These are phyloP conservation scores for Tylochromis polylepis DNA, from an alignment of 2,113 vertebrate species.

Conservation along the genomic window DNA sequence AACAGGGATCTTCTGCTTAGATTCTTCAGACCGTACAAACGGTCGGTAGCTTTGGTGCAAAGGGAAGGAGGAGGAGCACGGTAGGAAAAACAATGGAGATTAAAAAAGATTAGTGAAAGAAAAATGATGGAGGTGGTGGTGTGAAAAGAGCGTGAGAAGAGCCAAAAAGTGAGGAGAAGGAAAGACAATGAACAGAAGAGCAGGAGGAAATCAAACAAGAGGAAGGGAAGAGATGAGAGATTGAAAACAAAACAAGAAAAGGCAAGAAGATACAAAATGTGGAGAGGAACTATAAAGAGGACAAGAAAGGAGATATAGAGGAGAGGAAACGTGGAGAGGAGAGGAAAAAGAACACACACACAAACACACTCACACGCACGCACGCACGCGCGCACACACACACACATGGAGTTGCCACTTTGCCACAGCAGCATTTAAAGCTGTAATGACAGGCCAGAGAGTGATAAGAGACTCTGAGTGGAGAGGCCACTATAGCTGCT, in stretches of 20 bases:
- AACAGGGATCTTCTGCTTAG: too few relatives aligned
- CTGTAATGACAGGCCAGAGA: slow-evolving; percentile 83
- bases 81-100: neutral
- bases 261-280: neutral
- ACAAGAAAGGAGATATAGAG: neutral
- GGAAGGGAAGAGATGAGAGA: neutral
- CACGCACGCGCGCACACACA: neutral
- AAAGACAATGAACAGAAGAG: neutral
- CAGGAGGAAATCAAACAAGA: neutral
- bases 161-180: neutral
- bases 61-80: neutral
- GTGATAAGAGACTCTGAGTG: slow-evolving; percentile 88
- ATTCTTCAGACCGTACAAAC: neutral
- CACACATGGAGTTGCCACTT: slow-evolving; percentile 38
- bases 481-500: slow-evolving; percentile 78
- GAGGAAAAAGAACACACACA: neutral
- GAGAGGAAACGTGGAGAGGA: neutral
- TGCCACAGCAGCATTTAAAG: slow-evolving; percentile 61
- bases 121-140: neutral
- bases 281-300: neutral
- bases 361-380: neutral
- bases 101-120: neutral
- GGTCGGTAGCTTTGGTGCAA: neutral
- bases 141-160: neutral
- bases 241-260: neutral